Conservation (phyloP, 2,888 invertebrate genomes). For the Parnassius apollo region DNA sequence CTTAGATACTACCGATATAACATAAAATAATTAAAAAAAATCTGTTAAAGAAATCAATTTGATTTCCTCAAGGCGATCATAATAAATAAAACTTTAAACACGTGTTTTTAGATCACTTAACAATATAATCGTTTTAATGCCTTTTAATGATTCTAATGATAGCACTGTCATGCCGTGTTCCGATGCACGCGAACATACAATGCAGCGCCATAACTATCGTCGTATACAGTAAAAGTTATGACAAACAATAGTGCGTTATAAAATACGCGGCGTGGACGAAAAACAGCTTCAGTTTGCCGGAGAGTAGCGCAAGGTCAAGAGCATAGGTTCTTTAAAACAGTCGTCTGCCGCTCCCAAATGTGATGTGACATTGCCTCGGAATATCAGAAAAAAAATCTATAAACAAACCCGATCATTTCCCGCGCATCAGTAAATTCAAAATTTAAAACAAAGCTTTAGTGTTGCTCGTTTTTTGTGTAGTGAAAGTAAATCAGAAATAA, state of each 20-base stretch:
- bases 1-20: no score
- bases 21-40: no score
- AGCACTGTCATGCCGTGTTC: slow-evolving; percentile 20
- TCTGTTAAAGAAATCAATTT: no score
- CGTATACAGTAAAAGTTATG: slow-evolving; percentile 64
- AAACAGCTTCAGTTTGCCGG: slow-evolving; percentile 69
- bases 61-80: no score
- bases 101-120: slow-evolving; percentile 1
- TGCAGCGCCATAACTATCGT: slow-evolving; percentile 2
- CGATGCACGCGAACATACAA: slow-evolving; percentile 26
- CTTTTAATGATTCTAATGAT: background rate
- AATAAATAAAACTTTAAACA: background rate
- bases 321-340: slow-evolving; percentile 67
- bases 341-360: slow-evolving; percentile 55
- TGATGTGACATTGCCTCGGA: slow-evolving; percentile 54
- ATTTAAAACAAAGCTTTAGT: slow-evolving; percentile 1
- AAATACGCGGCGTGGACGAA: slow-evolving; percentile 66
- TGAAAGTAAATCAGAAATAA: background rate
- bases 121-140: background rate
- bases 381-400: slow-evolving; percentile 30
- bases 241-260: slow-evolving; percentile 75
- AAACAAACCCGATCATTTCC: slow-evolving; percentile 34
- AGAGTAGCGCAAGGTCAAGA: slow-evolving; percentile 75
- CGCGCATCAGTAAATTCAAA: slow-evolving; percentile 20
- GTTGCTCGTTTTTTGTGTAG: slow-evolving; percentile 2